Evolutionary conservation across 37 sponge, comb jelly and placozoan species (phyloP), one percentile per base, ranked within the genome.

Genomic region (Spongilla lacustris): DNA sequence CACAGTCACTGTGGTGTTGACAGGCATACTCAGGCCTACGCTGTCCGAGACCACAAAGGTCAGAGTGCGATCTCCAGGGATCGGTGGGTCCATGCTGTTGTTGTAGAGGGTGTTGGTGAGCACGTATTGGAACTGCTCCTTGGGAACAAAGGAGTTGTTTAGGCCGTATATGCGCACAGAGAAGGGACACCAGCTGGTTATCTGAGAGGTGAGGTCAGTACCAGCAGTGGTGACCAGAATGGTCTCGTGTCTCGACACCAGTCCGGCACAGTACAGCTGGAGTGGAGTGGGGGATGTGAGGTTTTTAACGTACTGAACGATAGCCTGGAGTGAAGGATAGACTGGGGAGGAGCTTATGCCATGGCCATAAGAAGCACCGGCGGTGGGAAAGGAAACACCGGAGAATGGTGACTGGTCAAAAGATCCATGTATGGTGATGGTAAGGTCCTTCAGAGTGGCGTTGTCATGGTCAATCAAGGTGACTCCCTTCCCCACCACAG

Each of bases 391-490:
- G 31, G 70, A 84, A 79, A 81, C 29, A 12, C 35, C 75, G 28
- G 14, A 14, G 33, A 84, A 82, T 30, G 87, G 84, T 31, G 82
- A 82, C 28, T 75, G 49, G 36, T 79, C 87, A 77, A 85, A 77
- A 25, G 84, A 78, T 9, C 91, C 90, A 58, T 84, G 79, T 36
- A 97, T 94, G 67, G 91, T 94, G n/a, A 97, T 78, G 58, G 90
- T 93, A 22, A 90, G 81, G 50, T 88, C 88, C 1, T 58, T 76
- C 22, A 97, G 86, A 36, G 85, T 69, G 67, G 48, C 89, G 67
- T 97, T 88, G 77, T 97, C 97, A 31, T 73, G 19, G 77, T 97
- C 97, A 75, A 94, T 88, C 50, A 97, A 49, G 2, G 79, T 77
- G 34, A 94, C 76, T 4, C 80, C 84, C 27, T 50, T 78, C 19